These are phyloP conservation scores for Lepas anatifera DNA, from an alignment of 2,888 invertebrate genomes.

Conservation along the genomic window DNA sequence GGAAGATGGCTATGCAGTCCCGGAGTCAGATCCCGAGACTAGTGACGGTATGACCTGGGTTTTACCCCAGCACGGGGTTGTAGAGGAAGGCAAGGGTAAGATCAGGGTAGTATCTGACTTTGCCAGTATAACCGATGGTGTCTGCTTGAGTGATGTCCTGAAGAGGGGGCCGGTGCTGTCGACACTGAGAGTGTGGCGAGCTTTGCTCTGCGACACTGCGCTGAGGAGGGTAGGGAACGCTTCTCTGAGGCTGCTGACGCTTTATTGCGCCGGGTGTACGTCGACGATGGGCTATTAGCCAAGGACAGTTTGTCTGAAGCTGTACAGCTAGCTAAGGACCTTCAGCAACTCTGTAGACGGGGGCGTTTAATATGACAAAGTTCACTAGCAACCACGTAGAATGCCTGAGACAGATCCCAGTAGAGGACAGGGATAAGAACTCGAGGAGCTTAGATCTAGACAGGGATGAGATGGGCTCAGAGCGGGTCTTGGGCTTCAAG, in stretches of 20 bases:
- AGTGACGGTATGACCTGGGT: neutral
- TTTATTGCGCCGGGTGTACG: neutral
- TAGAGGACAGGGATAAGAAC: neutral
- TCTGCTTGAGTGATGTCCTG: neutral
- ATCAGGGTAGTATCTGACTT: neutral
- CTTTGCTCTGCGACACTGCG: neutral
- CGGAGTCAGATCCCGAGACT: neutral
- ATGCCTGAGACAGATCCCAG: neutral
- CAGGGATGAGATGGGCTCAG: neutral
- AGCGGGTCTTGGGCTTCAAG: neutral
- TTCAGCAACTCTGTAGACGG: neutral
- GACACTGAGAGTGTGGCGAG: neutral
- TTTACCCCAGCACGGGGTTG: neutral
- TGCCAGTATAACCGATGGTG: neutral
- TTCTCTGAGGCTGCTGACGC: neutral
- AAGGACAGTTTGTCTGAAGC: neutral
- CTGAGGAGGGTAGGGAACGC: neutral
- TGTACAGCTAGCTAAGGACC: neutral
- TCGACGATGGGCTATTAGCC: neutral
- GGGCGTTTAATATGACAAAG: neutral
- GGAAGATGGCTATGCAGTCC: neutral
- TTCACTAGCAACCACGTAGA: neutral
- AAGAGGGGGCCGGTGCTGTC: neutral
- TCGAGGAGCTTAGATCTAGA: neutral
- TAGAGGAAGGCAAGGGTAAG: neutral